phyloP scores from a whole-genome alignment of 92 coral and sea anemone genomes.

The Porites divaricata region DNA sequence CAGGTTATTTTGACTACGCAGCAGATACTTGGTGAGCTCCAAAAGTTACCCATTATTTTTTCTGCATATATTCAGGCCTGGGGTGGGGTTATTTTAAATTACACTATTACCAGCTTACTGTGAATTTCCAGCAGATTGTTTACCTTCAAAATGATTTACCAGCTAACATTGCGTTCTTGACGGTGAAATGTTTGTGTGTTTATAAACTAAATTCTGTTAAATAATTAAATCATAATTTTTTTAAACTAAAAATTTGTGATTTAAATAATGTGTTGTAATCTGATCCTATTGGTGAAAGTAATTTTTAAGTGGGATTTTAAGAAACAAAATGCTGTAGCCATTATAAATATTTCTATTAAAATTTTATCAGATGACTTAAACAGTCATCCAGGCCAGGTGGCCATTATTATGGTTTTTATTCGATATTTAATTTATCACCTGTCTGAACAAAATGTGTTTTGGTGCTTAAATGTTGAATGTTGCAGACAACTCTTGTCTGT shows the following conservation, averaged over 20 bases:
- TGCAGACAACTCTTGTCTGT: neutral
- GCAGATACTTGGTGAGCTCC: too few relatives aligned
- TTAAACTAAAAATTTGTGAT: neutral
- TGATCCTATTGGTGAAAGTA: neutral
- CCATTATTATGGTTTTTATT: neutral
- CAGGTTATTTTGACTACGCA: too few relatives aligned
- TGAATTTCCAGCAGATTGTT: constrained; percentile 7
- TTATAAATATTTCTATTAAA: neutral
- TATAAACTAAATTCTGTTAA: constrained; percentile 3
- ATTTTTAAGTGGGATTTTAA: constrained; percentile 11
- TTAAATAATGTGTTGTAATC: constrained; percentile 15
- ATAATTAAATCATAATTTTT: neutral
- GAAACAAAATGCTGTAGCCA: neutral
- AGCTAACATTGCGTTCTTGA: too few relatives aligned
- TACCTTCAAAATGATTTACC: neutral
- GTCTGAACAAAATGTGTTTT: constrained; percentile 26
- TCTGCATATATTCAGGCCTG: too few relatives aligned
- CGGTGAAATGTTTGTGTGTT: too few relatives aligned
- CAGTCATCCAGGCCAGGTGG: constrained; percentile 42
- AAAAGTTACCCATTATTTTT: neutral
- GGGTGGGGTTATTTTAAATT: neutral
- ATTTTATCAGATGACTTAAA: constrained; percentile 22
- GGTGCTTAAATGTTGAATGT: constrained; percentile 27
- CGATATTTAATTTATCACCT: constrained; percentile 15
- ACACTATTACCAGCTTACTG: neutral